Evolutionary conservation across 2,888 invertebrate genomes (phyloP), one percentile per base, ranked within the genome.

Genomic region (Cybosia mesomella): DNA sequence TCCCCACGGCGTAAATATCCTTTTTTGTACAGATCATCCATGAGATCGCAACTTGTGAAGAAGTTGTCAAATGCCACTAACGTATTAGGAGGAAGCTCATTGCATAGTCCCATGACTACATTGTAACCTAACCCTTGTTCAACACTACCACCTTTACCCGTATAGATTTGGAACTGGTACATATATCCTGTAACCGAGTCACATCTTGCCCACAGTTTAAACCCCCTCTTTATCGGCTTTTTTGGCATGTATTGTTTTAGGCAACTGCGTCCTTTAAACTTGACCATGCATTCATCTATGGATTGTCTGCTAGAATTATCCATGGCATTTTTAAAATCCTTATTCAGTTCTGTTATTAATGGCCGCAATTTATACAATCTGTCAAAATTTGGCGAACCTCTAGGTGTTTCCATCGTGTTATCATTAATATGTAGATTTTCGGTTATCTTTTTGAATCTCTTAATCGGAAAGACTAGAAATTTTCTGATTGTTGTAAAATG

Each of bases 41-140:
- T 43, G 0, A 84, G 64, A 34, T 77, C 68, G 32, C 73, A 76
- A 18, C 82, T 72, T 1, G 83, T 82, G 64, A 84, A 85, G 67
- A 85, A 85, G 63, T 83, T 84, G 54, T 86, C 84, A 68, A 85
- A 86, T 5, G 82, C 83, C n/a, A 84, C 49, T 66, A 82, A 64
- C 0, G 81, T 82, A 53, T 84, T 76, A 70, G 13, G 24, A 22
- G 79, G 81, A 24, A 83, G 53, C 58, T 58, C 72, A 59, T 21
- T 64, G 24, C 74, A 80, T 0, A 85, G 72, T 58, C 75, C 77
- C 72, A 64, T 76, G 0, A 82, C 79, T 0, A 79, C 76, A 64
- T 75, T 77, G 53, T 74, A 75, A 0, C 77, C 77, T 15, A 76
- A 28, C 10, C 73, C 67, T 67, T 80, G 74, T 58, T 79, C 59